Base-by-base conservation (phyloP, 1,140 invertebrate species). In the Alviniconcha marisindica region DNA sequence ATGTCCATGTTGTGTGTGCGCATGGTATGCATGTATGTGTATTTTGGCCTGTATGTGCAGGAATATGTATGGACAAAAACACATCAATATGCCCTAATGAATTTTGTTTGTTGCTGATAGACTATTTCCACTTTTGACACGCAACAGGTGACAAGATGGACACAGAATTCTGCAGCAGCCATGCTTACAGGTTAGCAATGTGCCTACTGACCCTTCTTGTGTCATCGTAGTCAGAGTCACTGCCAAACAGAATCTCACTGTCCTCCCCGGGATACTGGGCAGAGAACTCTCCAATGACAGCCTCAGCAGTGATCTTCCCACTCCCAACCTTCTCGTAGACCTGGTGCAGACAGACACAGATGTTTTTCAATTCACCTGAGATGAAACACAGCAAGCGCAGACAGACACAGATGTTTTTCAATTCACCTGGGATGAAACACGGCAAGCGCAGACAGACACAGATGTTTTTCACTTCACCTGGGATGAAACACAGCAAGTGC, bases 161-260 rank as follows among this genome's bases (percentile, higher is more conserved):
- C n/a, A n/a, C n/a, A n/a, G n/a, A n/a, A n/a, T n/a, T n/a, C n/a
- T n/a, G n/a, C n/a, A n/a, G n/a, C n/a, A n/a, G n/a, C n/a, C n/a
- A n/a, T n/a, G n/a, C n/a, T n/a, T n/a, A n/a, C n/a, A n/a, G n/a
- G n/a, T n/a, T n/a, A n/a, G n/a, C n/a, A n/a, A n/a, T n/a, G n/a
- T n/a, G n/a, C n/a, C n/a, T 12, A 78, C 66, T 31, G 83, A 94
- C 94, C 86, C 91, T 92, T 83, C 97, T 94, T 1, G 97, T 97
- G 87, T 97, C 96, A 92, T 98, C 97, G 91, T 98, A 99, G 88
- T 98, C 97, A 69, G 89, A 97, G 36, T 85, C 83, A 89, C 98
- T 96, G 0, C 96, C 96, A 87, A 99, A 95, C 83, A 99, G 95
- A 71, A 98, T 96, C 77, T 96, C 95, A 1, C 96, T 89, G 90